Percentiles rank a stretch among this genome's conserved stretches.
phyloP scores from a whole-genome alignment of 2,113 vertebrate genomes.

The Chaetorhynchus papuensis region DNA sequence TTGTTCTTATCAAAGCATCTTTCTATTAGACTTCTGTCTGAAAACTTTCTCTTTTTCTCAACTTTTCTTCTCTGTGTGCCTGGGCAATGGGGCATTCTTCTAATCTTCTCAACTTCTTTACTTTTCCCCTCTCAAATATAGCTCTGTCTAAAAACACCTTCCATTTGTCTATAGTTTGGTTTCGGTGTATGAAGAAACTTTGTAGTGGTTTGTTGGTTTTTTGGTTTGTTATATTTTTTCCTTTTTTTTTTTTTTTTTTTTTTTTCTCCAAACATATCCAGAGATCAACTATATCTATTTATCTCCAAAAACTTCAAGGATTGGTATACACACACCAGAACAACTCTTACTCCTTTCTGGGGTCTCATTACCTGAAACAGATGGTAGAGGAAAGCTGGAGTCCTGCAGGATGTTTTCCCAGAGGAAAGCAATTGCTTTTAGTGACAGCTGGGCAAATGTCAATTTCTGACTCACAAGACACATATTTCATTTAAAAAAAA shows the following conservation, averaged over 20 bases:
- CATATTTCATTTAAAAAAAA: not conserved
- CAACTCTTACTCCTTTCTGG: not conserved
- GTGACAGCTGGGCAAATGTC: slow-evolving; percentile 12
- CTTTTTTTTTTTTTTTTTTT: not conserved
- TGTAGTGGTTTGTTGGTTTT: not conserved
- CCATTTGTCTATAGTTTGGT: not conserved
- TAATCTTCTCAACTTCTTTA: not conserved
- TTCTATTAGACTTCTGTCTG: not conserved
- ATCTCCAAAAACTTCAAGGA: not conserved
- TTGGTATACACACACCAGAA: not conserved
- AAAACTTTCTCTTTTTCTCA: not conserved
- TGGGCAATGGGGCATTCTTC: not conserved
- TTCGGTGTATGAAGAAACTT: not conserved
- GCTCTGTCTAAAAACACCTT: not conserved
- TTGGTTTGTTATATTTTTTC: no score
- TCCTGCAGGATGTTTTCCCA: not conserved
- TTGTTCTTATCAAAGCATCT: not conserved
- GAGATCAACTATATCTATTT: not conserved
- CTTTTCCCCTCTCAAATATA: not conserved
- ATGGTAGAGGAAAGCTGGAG: not conserved
- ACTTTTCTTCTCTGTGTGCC: not conserved
- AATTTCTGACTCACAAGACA: not conserved
- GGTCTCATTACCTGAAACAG: slow-evolving; percentile 3
- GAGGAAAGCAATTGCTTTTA: not conserved
- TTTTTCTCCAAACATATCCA: not conserved